These are phyloP conservation scores for Andricus grossulariae DNA, from an alignment of 1,140 invertebrate species.

Conservation along the genomic window DNA sequence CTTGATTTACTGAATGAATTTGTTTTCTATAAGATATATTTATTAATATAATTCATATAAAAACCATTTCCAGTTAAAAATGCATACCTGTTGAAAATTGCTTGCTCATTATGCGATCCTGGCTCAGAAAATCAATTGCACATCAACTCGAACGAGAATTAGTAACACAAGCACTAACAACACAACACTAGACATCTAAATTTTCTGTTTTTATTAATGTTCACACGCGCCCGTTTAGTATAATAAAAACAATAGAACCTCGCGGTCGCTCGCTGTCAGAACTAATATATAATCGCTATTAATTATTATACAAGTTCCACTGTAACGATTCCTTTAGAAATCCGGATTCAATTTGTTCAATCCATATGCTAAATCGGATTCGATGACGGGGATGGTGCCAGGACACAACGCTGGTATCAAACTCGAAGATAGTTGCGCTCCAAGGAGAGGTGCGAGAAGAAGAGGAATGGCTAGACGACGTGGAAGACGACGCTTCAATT, in stretches of 20 bases:
- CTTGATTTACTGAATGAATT: too few species aligned
- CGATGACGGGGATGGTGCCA: not conserved
- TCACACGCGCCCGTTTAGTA: too few species aligned
- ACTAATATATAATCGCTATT: conserved; percentile 31
- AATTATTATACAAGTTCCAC: conserved; percentile 53
- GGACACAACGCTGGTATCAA: not conserved
- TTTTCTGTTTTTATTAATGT: too few species aligned
- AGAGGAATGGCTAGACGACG: conserved; percentile 2
- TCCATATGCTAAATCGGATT: conserved; percentile 31
- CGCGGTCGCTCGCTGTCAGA: conserved; percentile 3
- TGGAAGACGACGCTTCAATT: conserved; percentile 3
- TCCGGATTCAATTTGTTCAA: conserved; percentile 35
- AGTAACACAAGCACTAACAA: too few species aligned
- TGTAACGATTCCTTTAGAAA: conserved; percentile 56
- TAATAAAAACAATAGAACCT: not conserved
- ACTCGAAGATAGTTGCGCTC: not conserved
- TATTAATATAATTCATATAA: too few species aligned
- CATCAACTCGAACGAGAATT: too few species aligned
- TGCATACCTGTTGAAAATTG: too few species aligned
- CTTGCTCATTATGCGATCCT: too few species aligned
- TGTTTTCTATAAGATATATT: too few species aligned
- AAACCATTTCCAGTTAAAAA: too few species aligned
- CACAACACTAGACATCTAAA: too few species aligned
- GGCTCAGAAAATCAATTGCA: too few species aligned
- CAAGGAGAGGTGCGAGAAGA: not conserved